Evolutionary conservation across 2,113 vertebrate species (phyloP), one percentile per base, ranked within the genome.

Genomic region (Nothobranchius furzeri): DNA sequence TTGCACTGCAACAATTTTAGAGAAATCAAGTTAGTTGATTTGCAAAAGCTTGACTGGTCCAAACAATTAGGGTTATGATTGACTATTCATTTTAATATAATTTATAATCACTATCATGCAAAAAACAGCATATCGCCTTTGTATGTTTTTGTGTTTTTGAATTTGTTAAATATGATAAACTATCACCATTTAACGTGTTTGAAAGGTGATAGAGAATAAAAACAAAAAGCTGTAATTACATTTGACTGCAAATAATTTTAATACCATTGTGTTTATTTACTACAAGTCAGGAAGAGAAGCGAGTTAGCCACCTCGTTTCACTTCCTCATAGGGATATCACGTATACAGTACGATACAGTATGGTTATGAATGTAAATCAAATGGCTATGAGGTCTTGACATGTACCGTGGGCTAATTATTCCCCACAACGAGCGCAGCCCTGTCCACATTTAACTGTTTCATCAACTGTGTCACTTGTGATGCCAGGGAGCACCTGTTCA

Each of bases 301-400:
- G 69, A 61, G 43, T 62, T 10, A 17, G 56, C 54, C 36, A 65
- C 35, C 60, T 50, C 17, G 36, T 17, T 20, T 67, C 65, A 87
- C 82, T 88, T 88, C 85, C 84, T 87, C 57, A 70, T 67, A 64
- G 24, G 63, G 25, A 78, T 75, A 70, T 51, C 45, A 74, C 63
- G 50, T 70, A 51, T 25, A 42, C 20, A 45, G 14, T 54, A 15
- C 20, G 20, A 20, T 20, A 20, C 30, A 30, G 30, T 30, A 30
- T 30, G 17, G 2, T 63, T 25, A 14, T 67, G 67, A 62, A 75
- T 42, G 73, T 60, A 64, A 50, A 85, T 67, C 15, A 49, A n/a
- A 70, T 36, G 2, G 20, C 20, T 20, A 20, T 20, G 20, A 20
- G 14, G 53, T 14, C 13, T 58, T 40, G 36, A 5, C 50, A 40